Percentiles rank a stretch among this genome's conserved stretches.
These are phyloP conservation scores for Engraulis encrasicolus DNA, from an alignment of 2,113 vertebrate species.

Conservation along the genomic window DNA sequence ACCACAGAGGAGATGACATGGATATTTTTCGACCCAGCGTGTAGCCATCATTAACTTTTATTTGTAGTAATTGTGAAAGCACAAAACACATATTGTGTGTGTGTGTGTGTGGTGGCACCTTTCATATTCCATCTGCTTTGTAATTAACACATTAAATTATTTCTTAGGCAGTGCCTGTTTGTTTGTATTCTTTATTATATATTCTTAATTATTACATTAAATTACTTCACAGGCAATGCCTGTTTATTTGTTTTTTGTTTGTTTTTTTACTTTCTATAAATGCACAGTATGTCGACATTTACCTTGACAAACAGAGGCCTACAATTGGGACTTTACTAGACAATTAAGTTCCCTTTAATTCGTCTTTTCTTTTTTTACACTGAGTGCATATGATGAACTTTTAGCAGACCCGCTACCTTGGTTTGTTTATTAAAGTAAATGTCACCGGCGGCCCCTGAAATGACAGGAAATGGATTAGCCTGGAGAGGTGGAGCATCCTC, in stretches of 20 bases:
- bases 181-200: too few relatives aligned
- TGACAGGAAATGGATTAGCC: not conserved
- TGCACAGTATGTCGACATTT: not conserved
- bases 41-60: not conserved
- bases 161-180: not conserved
- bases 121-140: not conserved
- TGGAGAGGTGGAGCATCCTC: not conserved
- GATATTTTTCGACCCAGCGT: not conserved
- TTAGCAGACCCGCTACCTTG: not conserved
- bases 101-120: not conserved
- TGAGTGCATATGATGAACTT: not conserved
- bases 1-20: not conserved
- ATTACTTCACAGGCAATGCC: too few relatives aligned
- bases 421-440: slow-evolving; percentile 17
- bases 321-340: not conserved
- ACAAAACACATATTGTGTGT: not conserved
- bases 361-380: not conserved
- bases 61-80: not conserved
- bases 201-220: too few relatives aligned
- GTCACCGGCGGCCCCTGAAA: not conserved
- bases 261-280: not conserved
- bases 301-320: not conserved
- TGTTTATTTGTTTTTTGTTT: too few relatives aligned
- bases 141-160: not conserved
- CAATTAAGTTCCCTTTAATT: not conserved